A percentile compares a stretch with the other conserved stretches of the same genome.
phyloP scores from a whole-genome alignment of 2,113 vertebrate genomes.

The Amphilophus citrinellus region DNA sequence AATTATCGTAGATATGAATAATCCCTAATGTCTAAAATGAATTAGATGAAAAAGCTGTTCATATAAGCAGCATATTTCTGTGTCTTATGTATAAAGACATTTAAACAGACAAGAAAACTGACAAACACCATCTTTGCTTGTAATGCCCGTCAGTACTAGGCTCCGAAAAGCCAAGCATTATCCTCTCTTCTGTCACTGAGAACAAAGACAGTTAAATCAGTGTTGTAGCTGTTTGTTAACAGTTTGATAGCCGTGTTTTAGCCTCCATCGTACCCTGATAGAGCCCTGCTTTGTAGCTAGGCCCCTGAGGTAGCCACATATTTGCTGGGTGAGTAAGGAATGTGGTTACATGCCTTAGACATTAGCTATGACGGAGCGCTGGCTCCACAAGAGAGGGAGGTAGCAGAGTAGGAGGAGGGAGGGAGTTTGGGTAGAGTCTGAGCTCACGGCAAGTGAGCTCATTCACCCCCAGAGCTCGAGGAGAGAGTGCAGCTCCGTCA shows the following conservation, averaged over 20 bases:
- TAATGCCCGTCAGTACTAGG: neutral
- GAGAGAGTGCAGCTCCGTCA: conserved; percentile 76
- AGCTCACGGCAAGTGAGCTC: conserved; percentile 82
- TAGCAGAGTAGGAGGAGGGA: conserved; percentile 46
- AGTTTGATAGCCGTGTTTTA: conserved; percentile 19
- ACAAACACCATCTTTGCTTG: neutral
- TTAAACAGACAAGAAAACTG: neutral
- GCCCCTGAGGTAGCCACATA: conserved; percentile 86
- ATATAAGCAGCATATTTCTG: neutral
- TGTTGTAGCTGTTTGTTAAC: neutral
- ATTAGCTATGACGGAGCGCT: conserved; percentile 87
- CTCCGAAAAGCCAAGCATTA: neutral
- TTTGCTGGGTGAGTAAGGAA: conserved; percentile 94
- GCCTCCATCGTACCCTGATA: conserved; percentile 47
- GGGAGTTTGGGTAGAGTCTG: conserved; percentile 63
- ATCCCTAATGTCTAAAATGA: accelerated
- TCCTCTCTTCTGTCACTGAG: conserved; percentile 4
- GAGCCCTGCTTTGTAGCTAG: conserved; percentile 63
- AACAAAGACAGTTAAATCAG: conserved; percentile 4
- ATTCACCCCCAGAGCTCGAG: conserved; percentile 76
- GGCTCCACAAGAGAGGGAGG: conserved; percentile 76
- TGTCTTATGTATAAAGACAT: neutral
- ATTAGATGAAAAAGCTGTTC: neutral
- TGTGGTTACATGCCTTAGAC: conserved; percentile 88
- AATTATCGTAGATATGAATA: neutral